A percentile compares a stretch with the other conserved stretches of the same genome.
Evolutionary conservation across 2,113 vertebrate species (phyloP).

Genomic region (Lucifuga dentata): DNA sequence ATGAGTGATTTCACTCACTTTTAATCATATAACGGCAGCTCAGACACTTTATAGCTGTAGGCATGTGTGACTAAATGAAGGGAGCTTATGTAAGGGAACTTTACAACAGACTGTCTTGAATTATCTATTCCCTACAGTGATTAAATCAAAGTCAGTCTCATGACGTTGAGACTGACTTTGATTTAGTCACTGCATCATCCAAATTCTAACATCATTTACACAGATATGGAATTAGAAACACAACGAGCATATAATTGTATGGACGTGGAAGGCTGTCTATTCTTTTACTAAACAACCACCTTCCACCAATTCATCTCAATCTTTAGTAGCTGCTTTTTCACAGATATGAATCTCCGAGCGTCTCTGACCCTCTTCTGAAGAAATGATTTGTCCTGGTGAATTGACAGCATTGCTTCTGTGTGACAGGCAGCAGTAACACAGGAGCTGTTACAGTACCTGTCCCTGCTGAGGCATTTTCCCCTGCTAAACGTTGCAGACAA

Average conservation of each 20-base stretch:
- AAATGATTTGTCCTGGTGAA: not conserved
- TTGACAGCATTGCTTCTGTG: not conserved
- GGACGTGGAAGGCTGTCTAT: slow-evolving; percentile 1
- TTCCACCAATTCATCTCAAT: not conserved
- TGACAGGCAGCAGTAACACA: slow-evolving; percentile 11
- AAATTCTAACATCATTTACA: slow-evolving; percentile 10
- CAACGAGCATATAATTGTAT: slow-evolving; percentile 16
- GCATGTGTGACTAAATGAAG: slow-evolving; percentile 68
- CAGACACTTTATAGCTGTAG: slow-evolving; percentile 44
- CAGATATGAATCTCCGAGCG: slow-evolving; percentile 11
- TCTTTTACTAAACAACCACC: slow-evolving; percentile 9
- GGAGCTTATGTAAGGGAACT: slow-evolving; percentile 66
- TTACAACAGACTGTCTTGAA: too few species aligned
- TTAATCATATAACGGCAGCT: slow-evolving; percentile 49
- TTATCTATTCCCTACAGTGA: too few species aligned
- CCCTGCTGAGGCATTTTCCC: slow-evolving; percentile 36
- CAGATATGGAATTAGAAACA: slow-evolving; percentile 5
- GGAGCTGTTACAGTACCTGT: too few species aligned
- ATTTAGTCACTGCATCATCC: slow-evolving; percentile 21
- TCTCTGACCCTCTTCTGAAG: slow-evolving; percentile 23
- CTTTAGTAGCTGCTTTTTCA: slow-evolving; percentile 17
- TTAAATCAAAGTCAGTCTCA: too few species aligned
- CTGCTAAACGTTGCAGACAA: slow-evolving; percentile 45
- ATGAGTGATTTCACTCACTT: slow-evolving; percentile 31
- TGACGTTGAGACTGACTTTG: slow-evolving; percentile 1